Evolutionary conservation across 2,113 vertebrate species (phyloP), one percentile per base, ranked within the genome.

Genomic region (Cephalopterus ornatus): DNA sequence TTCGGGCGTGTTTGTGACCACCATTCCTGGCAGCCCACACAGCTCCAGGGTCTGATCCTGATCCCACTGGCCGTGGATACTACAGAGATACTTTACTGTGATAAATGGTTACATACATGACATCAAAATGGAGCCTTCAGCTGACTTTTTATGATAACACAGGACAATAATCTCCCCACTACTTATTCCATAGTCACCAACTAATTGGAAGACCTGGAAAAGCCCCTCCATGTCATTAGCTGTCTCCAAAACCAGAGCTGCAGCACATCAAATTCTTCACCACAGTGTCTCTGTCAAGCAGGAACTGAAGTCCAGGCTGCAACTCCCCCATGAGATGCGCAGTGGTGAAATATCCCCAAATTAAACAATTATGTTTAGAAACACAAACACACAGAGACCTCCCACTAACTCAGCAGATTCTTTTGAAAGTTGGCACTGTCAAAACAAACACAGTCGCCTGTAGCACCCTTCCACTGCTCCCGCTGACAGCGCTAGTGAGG

Each of bases 401-500:
- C 93, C 89, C 89, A 92, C 91, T 80, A 93, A 92, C 80, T 93
- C 92, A 75, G 68, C 92, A 83, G 85, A 94, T 85, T 94, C 96
- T 93, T 96, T 75, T 94, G 89, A 93, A 95, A 96, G 92, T 92
- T 92, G 93, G 93, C 95, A 95, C 95, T 95, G 93, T 96, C 92
- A 96, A 91, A 96, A 94, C 95, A 96, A 95, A 96, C 84, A 92
- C 88, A 73, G 93, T 55, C 42, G 92, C 88, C 88, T 94, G 92
- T 75, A 96, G 96, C 96, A 93, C 91, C 93, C 96, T 95, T 93
- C 93, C 76, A 78, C 83, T 3, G 33, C 92, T 96, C 96, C 95
- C 89, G 96, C 96, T 96, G 96, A 97, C 96, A 95, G 96, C 62
- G 58, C 96, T 93, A 93, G 96, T 68, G 96, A 96, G 93, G 95